phyloP scores from a whole-genome alignment of 1,140 invertebrate species.

The Octopus bimaculoides region DNA sequence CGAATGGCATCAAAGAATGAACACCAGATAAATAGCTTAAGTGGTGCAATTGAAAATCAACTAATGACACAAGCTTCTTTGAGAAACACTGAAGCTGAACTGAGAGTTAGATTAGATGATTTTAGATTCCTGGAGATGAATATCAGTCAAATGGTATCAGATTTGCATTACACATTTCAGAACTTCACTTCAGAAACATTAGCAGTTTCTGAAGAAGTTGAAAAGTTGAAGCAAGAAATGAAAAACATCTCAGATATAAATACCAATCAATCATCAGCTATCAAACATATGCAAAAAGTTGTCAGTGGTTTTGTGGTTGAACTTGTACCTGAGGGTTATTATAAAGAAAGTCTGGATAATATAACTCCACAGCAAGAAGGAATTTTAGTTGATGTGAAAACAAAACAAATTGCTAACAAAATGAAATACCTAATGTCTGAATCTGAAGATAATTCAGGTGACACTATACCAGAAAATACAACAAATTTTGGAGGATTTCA shows the following conservation, averaged over 20 bases:
- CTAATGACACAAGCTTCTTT: neutral
- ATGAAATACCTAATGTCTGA: neutral
- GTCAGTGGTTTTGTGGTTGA: neutral
- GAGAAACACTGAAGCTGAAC: neutral
- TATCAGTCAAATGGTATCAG: neutral
- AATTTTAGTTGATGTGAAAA: neutral
- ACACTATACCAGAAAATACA: neutral
- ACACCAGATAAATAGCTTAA: neutral
- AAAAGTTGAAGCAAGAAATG: neutral
- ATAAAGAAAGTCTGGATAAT: neutral
- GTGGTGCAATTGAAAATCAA: neutral
- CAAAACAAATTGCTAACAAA: neutral
- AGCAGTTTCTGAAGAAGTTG: neutral
- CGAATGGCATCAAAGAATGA: neutral
- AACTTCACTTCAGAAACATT: neutral
- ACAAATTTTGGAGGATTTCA: neutral
- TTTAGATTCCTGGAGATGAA: neutral
- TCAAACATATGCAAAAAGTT: neutral
- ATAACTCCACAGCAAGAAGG: neutral
- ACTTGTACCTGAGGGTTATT: neutral
- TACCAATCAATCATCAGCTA: neutral
- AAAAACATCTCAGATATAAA: neutral
- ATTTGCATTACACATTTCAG: neutral
- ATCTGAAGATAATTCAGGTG: neutral
- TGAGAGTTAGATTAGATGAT: neutral